phyloP scores from a whole-genome alignment of 2,113 vertebrate species.

The Nipponia nippon region DNA sequence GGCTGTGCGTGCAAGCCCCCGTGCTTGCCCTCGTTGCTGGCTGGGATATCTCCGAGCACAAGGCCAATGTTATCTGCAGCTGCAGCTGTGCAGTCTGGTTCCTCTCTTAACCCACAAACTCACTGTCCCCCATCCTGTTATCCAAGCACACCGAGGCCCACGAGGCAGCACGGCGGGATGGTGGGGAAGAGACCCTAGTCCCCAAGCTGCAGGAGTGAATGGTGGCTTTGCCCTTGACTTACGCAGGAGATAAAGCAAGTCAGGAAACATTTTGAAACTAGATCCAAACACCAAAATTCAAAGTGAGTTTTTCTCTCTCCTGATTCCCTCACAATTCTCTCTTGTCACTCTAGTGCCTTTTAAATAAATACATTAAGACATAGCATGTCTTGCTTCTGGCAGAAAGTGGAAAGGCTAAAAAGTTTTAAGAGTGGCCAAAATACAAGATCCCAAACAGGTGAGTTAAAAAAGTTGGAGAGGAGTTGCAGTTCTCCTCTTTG shows the following conservation, averaged over 20 bases:
- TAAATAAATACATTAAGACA: neutral
- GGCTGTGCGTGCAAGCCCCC: neutral
- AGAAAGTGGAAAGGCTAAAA: neutral
- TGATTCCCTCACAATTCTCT: neutral
- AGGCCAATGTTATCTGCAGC: neutral
- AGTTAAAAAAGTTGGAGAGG: neutral
- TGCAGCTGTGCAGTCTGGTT: neutral
- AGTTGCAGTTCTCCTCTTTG: neutral
- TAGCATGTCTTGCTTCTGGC: neutral
- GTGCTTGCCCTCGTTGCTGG: accelerated
- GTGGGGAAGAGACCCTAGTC: neutral
- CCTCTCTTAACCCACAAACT: neutral
- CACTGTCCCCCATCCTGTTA: neutral
- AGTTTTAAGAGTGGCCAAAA: neutral
- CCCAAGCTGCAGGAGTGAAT: neutral
- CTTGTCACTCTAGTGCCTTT: neutral
- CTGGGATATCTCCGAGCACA: neutral
- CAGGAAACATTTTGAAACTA: neutral
- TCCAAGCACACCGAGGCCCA: neutral
- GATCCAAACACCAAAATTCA: neutral
- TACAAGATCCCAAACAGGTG: neutral
- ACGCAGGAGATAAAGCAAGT: neutral
- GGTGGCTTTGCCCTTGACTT: neutral
- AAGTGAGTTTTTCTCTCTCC: neutral
- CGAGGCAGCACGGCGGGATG: neutral